Evolutionary conservation across 1,140 invertebrate genomes (phyloP).

Genomic region (Drosophila mojavensis): DNA sequence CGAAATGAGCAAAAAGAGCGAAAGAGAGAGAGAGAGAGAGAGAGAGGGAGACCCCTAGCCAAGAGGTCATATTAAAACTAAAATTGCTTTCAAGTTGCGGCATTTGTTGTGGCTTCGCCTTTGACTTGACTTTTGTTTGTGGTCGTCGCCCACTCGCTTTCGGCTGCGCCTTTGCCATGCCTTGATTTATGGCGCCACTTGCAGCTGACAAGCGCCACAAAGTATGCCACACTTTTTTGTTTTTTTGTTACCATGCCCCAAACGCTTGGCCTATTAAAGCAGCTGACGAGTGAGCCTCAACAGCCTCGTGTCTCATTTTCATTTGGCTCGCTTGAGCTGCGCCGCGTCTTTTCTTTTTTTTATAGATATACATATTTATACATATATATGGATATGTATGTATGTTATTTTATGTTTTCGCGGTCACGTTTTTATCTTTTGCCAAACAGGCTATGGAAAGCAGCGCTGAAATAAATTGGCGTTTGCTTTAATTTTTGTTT

Average conservation of each 20-base stretch:
- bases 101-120: slow-evolving; percentile 44
- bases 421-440: slow-evolving; percentile 77
- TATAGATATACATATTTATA: no score
- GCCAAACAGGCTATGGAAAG: slow-evolving; percentile 37
- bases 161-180: neutral
- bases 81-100: slow-evolving; percentile 60
- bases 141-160: slow-evolving; percentile 26
- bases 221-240: slow-evolving; percentile 47
- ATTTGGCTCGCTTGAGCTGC: slow-evolving; percentile 38
- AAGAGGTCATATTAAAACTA: slow-evolving; percentile 68
- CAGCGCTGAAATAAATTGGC: slow-evolving; percentile 39
- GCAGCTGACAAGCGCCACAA: slow-evolving; percentile 58
- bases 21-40: neutral
- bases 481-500: slow-evolving; percentile 38
- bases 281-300: slow-evolving; percentile 20
- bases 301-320: slow-evolving; percentile 23
- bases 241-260: neutral
- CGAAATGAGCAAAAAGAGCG: neutral
- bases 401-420: slow-evolving; percentile 54
- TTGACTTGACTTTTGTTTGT: slow-evolving; percentile 52
- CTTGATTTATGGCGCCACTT: slow-evolving; percentile 77
- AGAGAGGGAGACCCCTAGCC: neutral
- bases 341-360: neutral
- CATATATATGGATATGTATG: no score
- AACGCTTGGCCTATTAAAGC: slow-evolving; percentile 42